Evolutionary conservation across 2,888 invertebrate species (phyloP), one percentile per base, ranked within the genome.

Genomic region (Girardia tigrina): DNA sequence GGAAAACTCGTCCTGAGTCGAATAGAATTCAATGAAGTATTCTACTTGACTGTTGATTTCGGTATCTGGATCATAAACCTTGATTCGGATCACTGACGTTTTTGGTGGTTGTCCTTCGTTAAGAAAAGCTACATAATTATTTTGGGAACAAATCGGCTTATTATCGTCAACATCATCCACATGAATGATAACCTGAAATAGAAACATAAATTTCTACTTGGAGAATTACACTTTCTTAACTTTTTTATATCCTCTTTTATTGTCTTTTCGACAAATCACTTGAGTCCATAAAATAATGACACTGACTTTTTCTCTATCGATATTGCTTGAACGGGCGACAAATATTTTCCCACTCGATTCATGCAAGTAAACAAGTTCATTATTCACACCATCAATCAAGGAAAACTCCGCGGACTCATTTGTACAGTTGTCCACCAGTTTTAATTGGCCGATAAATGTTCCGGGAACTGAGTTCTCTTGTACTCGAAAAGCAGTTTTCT

Each of bases 371-470:
- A 56, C 56, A n/a, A 56, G 23, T 8, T 56, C 56, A 56, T 56
- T n/a, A 56, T 56, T 56, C 23, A 56, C 56, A 6, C 56, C 56
- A 56, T 56, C 56, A 56, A 56, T 56, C 23, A 56, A 20, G n/a
- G 56, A 56, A n/a, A 56, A 56, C n/a, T 56, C 23, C 4, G 56
- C 23, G 4, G n/a, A 56, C n/a, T 56, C 56, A n/a, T 6, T n/a
- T 56, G 6, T 56, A n/a, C 56, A 56, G 23, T 56, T 20, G 4
- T n/a, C n/a, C 23, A 56, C 56, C n/a, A 56, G 4, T n/a, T 56
- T 56, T 56, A 56, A 12, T n/a, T 56, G 56, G n/a, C 56, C 56
- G 56, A 56, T 56, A n/a, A 56, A 56, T 20, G 56, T 56, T 56
- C 56, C 56, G 23, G 4, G 8, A 12, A 56, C n/a, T 20, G 56